phyloP scores from a whole-genome alignment of 92 coral and sea anemone genomes.

The Palythoa caribaeorum region DNA sequence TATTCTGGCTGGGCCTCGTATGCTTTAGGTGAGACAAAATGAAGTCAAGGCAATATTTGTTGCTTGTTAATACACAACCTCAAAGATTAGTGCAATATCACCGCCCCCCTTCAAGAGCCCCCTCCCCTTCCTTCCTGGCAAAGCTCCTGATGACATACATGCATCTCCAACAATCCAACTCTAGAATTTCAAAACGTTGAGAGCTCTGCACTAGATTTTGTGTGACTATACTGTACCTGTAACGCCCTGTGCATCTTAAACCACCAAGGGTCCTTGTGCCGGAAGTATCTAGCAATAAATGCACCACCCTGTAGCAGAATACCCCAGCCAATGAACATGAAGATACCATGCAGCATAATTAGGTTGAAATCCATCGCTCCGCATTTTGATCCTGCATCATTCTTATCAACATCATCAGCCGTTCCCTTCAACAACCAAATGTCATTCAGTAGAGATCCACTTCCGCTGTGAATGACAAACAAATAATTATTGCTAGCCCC shows the following conservation, averaged over 20 bases:
- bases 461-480: conserved; percentile 24
- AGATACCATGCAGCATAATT: conserved; percentile 88
- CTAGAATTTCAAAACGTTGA: no score
- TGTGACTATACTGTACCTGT: conserved; percentile 79
- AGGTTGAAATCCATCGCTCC: conserved; percentile 78
- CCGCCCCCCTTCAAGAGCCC: no score
- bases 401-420: conserved; percentile 72
- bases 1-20: no score
- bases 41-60: no score
- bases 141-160: no score
- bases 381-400: conserved; percentile 74
- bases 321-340: conserved; percentile 99
- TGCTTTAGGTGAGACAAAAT: no score
- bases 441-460: conserved; percentile 69
- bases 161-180: no score
- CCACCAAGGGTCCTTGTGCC: conserved; percentile 97
- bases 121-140: no score
- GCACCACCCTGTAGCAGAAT: conserved; percentile 91
- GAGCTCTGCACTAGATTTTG: background rate
- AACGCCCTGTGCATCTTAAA: conserved; percentile 95
- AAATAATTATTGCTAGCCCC: background rate
- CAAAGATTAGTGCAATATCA: no score
- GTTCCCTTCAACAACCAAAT: conserved; percentile 88
- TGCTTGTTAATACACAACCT: no score
- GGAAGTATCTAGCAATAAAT: conserved; percentile 92